Conservation (phyloP, 2,113 vertebrate species). For the Calypte anna region DNA sequence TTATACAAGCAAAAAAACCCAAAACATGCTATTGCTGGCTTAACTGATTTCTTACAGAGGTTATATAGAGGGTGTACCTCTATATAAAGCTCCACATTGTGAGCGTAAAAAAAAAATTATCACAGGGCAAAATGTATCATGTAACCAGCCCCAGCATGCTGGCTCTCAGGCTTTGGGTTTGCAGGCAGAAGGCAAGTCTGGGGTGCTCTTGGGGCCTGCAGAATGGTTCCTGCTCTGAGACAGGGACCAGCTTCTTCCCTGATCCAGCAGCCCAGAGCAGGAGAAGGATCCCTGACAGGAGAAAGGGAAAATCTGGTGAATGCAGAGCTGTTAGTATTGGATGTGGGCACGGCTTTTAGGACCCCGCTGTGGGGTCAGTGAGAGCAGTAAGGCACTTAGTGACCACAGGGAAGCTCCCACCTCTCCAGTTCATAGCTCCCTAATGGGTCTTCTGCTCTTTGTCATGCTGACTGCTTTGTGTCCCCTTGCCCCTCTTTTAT, state of each 20-base stretch:
- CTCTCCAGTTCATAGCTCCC: background rate
- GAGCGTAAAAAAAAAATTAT: background rate
- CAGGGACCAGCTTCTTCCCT: background rate
- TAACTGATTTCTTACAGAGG: background rate
- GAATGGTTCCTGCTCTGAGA: background rate
- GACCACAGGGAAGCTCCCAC: background rate
- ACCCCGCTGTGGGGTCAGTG: fast-evolving
- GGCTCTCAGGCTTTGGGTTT: background rate
- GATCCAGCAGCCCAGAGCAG: background rate
- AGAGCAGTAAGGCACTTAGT: background rate
- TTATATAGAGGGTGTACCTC: background rate
- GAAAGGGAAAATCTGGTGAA: background rate
- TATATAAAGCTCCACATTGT: background rate
- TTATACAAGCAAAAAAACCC: background rate
- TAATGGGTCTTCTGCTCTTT: background rate
- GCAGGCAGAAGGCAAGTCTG: background rate
- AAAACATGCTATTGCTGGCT: background rate
- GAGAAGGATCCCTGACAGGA: background rate
- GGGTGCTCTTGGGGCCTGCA: background rate
- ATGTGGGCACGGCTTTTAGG: background rate
- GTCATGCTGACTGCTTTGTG: background rate
- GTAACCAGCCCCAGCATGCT: background rate
- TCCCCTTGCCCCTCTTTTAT: background rate
- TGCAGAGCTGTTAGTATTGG: background rate
- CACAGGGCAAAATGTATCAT: background rate